Conservation (phyloP, 2,888 invertebrate genomes). For the Polymixis lichenea region DNA sequence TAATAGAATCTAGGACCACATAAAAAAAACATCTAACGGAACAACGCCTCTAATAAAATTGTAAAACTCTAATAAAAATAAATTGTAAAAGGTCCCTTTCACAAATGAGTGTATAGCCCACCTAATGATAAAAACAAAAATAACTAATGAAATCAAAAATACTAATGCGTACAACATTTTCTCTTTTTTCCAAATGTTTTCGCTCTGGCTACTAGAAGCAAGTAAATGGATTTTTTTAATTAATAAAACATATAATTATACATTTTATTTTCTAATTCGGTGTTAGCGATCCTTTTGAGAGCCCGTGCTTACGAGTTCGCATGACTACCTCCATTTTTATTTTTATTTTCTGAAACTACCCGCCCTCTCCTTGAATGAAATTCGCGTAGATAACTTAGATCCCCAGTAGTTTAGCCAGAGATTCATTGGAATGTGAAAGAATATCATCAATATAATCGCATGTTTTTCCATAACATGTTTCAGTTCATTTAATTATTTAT, state of each 20-base stretch:
- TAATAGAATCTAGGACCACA: conserved; percentile 35
- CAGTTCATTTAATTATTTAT: conserved; percentile 50
- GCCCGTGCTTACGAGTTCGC: conserved; percentile 84
- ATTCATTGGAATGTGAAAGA: conserved; percentile 85
- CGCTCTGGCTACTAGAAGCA: conserved; percentile 91
- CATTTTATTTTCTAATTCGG: conserved; percentile 70
- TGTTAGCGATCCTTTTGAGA: conserved; percentile 82
- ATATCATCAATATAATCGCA: conserved; percentile 51
- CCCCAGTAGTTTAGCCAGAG: conserved; percentile 86
- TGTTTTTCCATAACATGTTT: conserved; percentile 44
- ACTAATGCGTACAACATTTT: conserved; percentile 79
- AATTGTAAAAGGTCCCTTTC: conserved; percentile 26
- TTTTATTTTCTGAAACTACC: conserved; percentile 63
- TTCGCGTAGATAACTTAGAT: conserved; percentile 83
- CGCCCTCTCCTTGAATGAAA: conserved; percentile 84
- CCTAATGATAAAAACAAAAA: conserved; percentile 57
- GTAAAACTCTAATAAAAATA: conserved; percentile 16
- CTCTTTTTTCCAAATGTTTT: conserved; percentile 83
- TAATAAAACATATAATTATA: conserved; percentile 58
- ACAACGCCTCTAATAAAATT: conserved; percentile 51
- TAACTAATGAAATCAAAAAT: conserved; percentile 65
- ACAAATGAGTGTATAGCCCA: conserved; percentile 54
- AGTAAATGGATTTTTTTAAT: conserved; percentile 83
- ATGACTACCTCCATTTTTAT: conserved; percentile 74
- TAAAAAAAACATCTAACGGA: conserved; percentile 21